Evolutionary conservation across 2,113 vertebrate genomes (phyloP).

Genomic region (Crotalus horridus): DNA sequence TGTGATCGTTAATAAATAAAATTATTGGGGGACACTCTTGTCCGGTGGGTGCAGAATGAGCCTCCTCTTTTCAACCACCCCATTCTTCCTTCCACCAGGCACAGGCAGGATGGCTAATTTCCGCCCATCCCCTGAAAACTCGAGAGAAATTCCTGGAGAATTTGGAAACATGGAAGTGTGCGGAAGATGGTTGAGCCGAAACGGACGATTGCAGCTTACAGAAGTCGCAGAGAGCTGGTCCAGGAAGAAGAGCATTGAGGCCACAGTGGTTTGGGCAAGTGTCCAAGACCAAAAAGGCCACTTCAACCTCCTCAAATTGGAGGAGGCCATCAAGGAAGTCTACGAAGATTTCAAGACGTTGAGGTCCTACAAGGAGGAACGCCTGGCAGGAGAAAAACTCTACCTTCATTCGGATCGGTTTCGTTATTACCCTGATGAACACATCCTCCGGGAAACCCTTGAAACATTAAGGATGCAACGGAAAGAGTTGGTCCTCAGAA

Average conservation of each 20-base stretch:
- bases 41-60: neutral
- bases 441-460: neutral
- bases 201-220: neutral
- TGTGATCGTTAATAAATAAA: neutral
- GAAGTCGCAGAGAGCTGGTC: neutral
- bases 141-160: neutral
- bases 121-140: neutral
- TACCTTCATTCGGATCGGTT: neutral
- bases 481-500: neutral
- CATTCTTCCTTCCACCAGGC: neutral
- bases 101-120: neutral
- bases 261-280: neutral
- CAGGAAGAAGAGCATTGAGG: neutral
- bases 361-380: neutral
- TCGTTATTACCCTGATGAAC: neutral
- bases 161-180: neutral
- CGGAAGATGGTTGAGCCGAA: neutral
- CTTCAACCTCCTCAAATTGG: neutral
- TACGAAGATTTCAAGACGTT: neutral
- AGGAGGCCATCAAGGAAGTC: neutral
- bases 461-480: neutral
- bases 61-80: neutral
- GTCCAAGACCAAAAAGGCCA: neutral
- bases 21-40: neutral
- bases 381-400: neutral